Evolutionary conservation across 2,113 vertebrate species (phyloP), one percentile per base, ranked within the genome.

Genomic region (Ellobius talpinus): DNA sequence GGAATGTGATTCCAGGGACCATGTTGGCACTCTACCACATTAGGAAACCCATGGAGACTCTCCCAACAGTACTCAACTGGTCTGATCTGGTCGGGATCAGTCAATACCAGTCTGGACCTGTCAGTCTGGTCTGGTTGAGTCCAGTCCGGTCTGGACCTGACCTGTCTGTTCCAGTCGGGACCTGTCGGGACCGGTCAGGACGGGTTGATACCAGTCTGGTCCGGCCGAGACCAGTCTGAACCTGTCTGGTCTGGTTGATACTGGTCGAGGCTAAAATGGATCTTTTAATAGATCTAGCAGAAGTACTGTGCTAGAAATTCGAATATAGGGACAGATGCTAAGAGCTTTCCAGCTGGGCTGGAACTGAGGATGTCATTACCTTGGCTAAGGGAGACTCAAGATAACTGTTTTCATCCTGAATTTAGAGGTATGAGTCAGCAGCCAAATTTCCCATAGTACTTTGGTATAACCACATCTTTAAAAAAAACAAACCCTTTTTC

Each of bases 391-490:
- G 45, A 70, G 90, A 82, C 96, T 95, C 89, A 95, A 73, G 79
- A 68, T 52, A 74, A n/a, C 42, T 45, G 36, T 55, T 77, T 95
- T 92, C 73, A 21, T 78, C 89, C 52, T 63, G 65, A 95, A 81
- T 76, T 81, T 45, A 85, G 50, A 85, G 13, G 29, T 79, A 58
- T 76, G 33, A 55, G 21, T 33, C 58, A 82, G 79, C 50, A 90
- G 55, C 55, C 61, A 63, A 77, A 91, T n/a, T 94, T 91, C 74
- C 47, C 85, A 95, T 14, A 73, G 52, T n/a, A 50, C 63, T 87
- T 92, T 24, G 81, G 39, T 87, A 74, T 55, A 82, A 87, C 58
- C 72, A 95, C 45, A 89, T 91, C 93, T 91, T 36, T 3, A n/a
- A 70, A 36, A 70, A 70, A 91, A 17, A 55, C 19, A 58, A 17